These are phyloP conservation scores for Lophius americanus DNA, from an alignment of 2,797 vertebrate genomes.

Conservation along the genomic window DNA sequence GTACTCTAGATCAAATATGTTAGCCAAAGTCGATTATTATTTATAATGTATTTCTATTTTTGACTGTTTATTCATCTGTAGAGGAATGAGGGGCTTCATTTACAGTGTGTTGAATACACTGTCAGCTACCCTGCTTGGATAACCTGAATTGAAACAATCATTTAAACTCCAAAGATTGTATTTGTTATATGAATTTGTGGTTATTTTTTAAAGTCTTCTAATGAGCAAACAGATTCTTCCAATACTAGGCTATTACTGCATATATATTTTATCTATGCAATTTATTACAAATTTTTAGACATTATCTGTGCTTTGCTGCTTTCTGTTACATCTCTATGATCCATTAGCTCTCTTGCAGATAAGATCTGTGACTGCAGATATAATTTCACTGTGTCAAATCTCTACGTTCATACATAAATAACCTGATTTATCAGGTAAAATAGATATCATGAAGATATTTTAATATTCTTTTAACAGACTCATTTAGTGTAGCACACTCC, in stretches of 20 bases:
- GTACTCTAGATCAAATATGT: too few species aligned
- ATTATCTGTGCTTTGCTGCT: conserved; percentile 10
- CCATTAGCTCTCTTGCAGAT: conserved; percentile 1
- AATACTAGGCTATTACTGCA: not conserved
- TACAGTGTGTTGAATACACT: not conserved
- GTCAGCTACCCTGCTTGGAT: not conserved
- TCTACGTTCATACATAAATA: conserved; percentile 16
- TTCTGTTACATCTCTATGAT: conserved; percentile 3
- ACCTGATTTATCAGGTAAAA: conserved; percentile 12
- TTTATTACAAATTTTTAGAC: conserved; percentile 3
- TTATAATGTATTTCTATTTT: too few species aligned
- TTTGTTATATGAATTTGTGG: conserved; percentile 5
- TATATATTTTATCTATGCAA: conserved; percentile 4
- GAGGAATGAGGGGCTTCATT: not conserved
- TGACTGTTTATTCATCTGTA: too few species aligned
- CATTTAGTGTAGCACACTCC: conserved; percentile 32
- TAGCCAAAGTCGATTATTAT: too few species aligned
- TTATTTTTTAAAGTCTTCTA: not conserved
- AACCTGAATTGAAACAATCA: not conserved
- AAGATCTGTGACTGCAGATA: conserved; percentile 21
- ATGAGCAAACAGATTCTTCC: too few species aligned
- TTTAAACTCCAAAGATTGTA: not conserved
- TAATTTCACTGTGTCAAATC: conserved; percentile 19
- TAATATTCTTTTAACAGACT: conserved; percentile 20
- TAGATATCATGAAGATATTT: conserved; percentile 26